phyloP scores from a whole-genome alignment of 2,113 vertebrate genomes.

The Otolemur garnettii region DNA sequence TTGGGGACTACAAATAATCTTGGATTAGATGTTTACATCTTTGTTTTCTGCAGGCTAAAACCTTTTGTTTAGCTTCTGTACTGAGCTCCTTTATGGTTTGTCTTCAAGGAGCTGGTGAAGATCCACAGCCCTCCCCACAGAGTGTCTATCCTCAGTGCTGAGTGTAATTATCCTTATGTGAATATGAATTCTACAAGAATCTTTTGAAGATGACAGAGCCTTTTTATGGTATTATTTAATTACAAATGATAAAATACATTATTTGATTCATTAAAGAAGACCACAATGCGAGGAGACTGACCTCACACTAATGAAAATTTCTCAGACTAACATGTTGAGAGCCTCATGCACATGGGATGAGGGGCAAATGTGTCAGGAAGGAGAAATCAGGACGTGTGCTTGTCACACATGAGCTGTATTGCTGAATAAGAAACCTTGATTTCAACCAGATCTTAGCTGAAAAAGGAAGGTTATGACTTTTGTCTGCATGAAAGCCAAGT shows the following conservation, averaged over 20 bases:
- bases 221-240: conserved; percentile 41
- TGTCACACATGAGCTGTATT: background rate
- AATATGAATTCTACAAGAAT: conserved; percentile 46
- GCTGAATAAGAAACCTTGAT: background rate
- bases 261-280: conserved; percentile 38
- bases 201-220: background rate
- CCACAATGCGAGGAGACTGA: background rate
- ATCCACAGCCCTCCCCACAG: background rate
- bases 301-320: conserved; percentile 40
- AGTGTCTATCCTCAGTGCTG: background rate
- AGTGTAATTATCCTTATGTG: background rate
- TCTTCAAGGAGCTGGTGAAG: background rate
- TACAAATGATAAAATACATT: conserved; percentile 14
- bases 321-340: conserved; percentile 34
- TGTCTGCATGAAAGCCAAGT: background rate
- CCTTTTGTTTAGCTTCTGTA: background rate
- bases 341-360: background rate
- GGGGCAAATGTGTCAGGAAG: background rate
- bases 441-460: background rate
- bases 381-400: background rate
- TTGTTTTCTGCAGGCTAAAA: conserved; percentile 7
- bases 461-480: background rate
- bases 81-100: conserved; percentile 15
- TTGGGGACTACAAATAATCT: background rate
- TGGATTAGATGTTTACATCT: conserved; percentile 2